Evolutionary conservation across 1,140 invertebrate genomes (phyloP).

Genomic region (Micrasema longulum): DNA sequence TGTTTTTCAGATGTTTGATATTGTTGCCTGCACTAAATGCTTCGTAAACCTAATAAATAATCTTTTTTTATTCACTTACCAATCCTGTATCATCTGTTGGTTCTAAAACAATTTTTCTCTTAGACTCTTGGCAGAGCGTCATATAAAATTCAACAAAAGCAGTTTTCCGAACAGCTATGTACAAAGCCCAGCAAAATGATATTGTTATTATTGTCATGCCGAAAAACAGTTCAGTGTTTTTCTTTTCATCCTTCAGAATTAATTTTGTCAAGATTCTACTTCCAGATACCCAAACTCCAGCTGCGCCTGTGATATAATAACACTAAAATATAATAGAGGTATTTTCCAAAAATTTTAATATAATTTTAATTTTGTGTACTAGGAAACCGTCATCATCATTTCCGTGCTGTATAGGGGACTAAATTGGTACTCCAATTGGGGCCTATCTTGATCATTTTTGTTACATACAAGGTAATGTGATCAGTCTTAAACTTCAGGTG

Average conservation of each 20-base stretch:
- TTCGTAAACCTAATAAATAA: too few relatives aligned
- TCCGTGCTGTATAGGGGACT: too few relatives aligned
- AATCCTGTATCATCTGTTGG: constrained; percentile 84
- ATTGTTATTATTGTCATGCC: constrained; percentile 81
- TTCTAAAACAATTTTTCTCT: constrained; percentile 78
- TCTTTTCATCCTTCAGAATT: constrained; percentile 76
- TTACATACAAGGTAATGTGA: too few relatives aligned
- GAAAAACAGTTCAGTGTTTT: constrained; percentile 90
- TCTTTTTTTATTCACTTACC: constrained; percentile 72
- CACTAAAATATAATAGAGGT: too few relatives aligned
- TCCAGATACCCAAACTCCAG: constrained; percentile 86
- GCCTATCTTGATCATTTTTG: too few relatives aligned
- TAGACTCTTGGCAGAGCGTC: constrained; percentile 76
- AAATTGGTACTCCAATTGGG: too few relatives aligned
- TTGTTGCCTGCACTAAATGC: too few relatives aligned
- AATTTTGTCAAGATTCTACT: constrained; percentile 88
- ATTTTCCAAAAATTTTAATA: too few relatives aligned
- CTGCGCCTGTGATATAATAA: constrained; percentile 72
- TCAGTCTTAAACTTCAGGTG: too few relatives aligned
- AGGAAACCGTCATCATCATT: too few relatives aligned
- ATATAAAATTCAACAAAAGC: constrained; percentile 89
- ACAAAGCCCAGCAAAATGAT: constrained; percentile 79
- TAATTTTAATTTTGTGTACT: too few relatives aligned
- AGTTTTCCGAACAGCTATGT: constrained; percentile 80
- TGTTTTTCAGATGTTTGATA: too few relatives aligned